Conservation (phyloP, 64 coral and sea anemone genomes). For the Trachythela sp. region DNA sequence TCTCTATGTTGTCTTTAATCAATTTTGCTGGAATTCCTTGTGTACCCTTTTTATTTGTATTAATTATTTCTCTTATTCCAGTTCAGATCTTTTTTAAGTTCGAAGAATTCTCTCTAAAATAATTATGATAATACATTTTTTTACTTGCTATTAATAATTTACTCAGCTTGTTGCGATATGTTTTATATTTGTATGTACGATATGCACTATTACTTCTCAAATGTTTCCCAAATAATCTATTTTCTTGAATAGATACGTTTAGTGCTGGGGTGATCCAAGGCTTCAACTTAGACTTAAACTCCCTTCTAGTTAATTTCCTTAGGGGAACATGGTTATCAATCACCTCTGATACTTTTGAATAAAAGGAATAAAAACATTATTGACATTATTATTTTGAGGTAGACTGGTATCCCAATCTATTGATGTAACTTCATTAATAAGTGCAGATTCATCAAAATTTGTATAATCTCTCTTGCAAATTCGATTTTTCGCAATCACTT, state of each 20-base stretch:
- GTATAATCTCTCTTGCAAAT: neutral
- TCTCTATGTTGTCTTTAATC: neutral
- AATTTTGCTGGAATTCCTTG: neutral
- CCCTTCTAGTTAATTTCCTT: neutral
- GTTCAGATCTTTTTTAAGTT: conserved; percentile 22
- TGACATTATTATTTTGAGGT: neutral
- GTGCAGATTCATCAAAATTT: neutral
- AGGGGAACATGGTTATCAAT: neutral
- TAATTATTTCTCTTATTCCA: conserved; percentile 27
- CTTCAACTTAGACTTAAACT: neutral
- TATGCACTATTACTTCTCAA: neutral
- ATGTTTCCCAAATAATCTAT: neutral
- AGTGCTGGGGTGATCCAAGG: neutral
- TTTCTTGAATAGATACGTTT: neutral
- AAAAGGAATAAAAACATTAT: neutral
- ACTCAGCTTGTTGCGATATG: conserved; percentile 8
- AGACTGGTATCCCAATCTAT: neutral
- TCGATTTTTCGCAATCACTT: neutral
- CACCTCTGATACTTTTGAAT: neutral
- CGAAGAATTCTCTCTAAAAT: neutral
- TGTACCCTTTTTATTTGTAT: neutral
- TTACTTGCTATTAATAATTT: conserved; percentile 10
- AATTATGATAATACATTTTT: conserved; percentile 18
- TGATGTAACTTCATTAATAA: neutral
- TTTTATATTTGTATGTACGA: neutral